Base-by-base conservation (phyloP, 2,113 vertebrate genomes). In the Bubo blakistoni region DNA sequence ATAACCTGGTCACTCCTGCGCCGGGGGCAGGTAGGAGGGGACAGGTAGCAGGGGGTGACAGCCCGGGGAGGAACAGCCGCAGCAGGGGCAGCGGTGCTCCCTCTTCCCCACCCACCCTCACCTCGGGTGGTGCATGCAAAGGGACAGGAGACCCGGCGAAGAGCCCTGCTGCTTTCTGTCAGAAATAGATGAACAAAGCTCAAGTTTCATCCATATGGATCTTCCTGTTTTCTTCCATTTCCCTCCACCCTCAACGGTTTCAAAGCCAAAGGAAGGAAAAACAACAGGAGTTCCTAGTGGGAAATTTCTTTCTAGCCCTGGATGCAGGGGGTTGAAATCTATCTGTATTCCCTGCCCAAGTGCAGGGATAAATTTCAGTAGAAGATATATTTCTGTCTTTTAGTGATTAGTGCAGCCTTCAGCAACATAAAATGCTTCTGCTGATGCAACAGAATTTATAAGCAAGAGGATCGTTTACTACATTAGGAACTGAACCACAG, bases 161-260 rank as follows among this genome's bases (percentile, higher is more conserved):
- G 18, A 25, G 29, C 46, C 44, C 46, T 66, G 36, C 69, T 3
- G 8, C 42, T 32, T 70, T 70, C 38, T 40, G 27, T 69, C 70
- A 65, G 70, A 47, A 59, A 19, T 29, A 62, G 17, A 11, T 15
- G 10, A 42, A 32, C 42, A 58, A 46, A 58, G 44, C 26, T 79
- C 34, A 47, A 58, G 29, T 13, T 77, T 36, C 44, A 69, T 49
- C 52, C 7, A 1, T 40, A 13, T 2, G 9, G 27, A 29, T 20
- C 47, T 11, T 22, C 47, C 21, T 1, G 1, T 16, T 73, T 65
- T 7, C 26, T 70, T 73, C 25, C 13, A 5, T 26, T 58, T 54
- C 49, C 74, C n/a, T 52, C 42, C 49, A 42, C 24, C 24, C 20
- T 80, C 44, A 1, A 6, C 0, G 0, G 1, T 51, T 94, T 52